A percentile compares a stretch with the other conserved stretches of the same genome.
These are phyloP conservation scores for Smutsia temminckii DNA, from an alignment of 2,797 vertebrate species.

Conservation along the genomic window DNA sequence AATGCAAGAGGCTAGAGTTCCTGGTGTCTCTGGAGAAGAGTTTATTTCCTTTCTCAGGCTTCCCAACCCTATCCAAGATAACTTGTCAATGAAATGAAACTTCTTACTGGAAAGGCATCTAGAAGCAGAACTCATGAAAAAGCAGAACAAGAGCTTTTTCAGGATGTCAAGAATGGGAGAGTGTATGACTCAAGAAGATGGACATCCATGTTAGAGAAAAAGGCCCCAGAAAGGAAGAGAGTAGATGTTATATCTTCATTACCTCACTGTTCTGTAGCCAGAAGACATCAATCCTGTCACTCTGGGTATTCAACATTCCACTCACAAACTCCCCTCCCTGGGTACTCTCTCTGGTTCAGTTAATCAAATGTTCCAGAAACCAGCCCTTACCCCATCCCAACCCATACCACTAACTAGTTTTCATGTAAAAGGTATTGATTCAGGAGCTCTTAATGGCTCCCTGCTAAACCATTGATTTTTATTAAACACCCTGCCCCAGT, in stretches of 20 bases:
- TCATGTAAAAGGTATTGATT: constrained; percentile 59
- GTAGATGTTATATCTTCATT: background rate
- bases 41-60: constrained; percentile 49
- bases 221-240: background rate
- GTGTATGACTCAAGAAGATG: background rate
- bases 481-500: background rate
- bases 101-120: background rate
- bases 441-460: constrained; percentile 22
- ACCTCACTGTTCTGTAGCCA: background rate
- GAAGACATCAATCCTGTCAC: background rate
- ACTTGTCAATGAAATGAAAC: constrained; percentile 7
- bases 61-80: background rate
- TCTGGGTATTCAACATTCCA: constrained; percentile 34
- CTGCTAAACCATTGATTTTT: constrained; percentile 64
- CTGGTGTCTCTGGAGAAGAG: constrained; percentile 7
- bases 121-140: background rate
- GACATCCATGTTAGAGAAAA: background rate
- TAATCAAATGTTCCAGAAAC: constrained; percentile 48
- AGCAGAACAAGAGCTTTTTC: background rate
- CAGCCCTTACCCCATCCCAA: constrained; percentile 11
- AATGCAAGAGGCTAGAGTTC: background rate
- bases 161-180: background rate
- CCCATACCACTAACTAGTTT: constrained; percentile 22
- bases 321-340: constrained; percentile 11
- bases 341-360: background rate